Conservation (phyloP, 2,888 invertebrate genomes). For the Falcaria lacertinaria region DNA sequence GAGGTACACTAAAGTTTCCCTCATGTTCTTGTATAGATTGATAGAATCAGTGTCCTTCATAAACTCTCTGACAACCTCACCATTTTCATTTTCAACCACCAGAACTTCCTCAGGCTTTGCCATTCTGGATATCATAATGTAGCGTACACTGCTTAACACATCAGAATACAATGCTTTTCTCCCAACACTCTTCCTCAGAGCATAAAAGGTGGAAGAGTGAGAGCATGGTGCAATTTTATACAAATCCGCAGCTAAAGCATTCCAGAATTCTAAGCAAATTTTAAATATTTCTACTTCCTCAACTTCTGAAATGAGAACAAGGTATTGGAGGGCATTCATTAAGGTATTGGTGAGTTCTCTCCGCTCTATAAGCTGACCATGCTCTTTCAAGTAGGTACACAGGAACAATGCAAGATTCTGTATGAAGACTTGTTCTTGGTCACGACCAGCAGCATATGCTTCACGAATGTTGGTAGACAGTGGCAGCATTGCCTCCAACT, state of each 20-base stretch:
- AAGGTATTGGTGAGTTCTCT: conserved; percentile 87
- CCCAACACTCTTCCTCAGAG: conserved; percentile 67
- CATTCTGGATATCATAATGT: conserved; percentile 99
- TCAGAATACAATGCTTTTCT: conserved; percentile 88
- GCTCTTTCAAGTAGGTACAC: conserved; percentile 97
- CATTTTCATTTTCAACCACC: conserved; percentile 99
- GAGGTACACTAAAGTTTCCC: conserved; percentile 97
- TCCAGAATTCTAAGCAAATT: conserved; percentile 99
- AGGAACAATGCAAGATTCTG: conserved; percentile 98
- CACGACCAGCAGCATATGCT: conserved; percentile 95
- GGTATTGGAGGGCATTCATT: conserved; percentile 90
- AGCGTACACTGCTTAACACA: conserved; percentile 92
- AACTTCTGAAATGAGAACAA: conserved; percentile 96
- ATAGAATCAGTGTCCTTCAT: conserved; percentile 99
- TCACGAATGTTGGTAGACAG: conserved; percentile 94
- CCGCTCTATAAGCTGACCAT: conserved; percentile 92
- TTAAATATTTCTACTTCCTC: conserved; percentile 99
- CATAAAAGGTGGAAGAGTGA: conserved; percentile 60
- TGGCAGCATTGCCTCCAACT: conserved; percentile 95
- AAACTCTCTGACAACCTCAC: conserved; percentile 99
- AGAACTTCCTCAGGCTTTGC: conserved; percentile 99
- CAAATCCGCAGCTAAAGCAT: conserved; percentile 93
- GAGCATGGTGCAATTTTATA: conserved; percentile 92
- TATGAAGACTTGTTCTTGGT: conserved; percentile 99
- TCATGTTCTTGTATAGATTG: conserved; percentile 99